Conservation (phyloP, 1,140 invertebrate genomes). For the Bombus balteatus region DNA sequence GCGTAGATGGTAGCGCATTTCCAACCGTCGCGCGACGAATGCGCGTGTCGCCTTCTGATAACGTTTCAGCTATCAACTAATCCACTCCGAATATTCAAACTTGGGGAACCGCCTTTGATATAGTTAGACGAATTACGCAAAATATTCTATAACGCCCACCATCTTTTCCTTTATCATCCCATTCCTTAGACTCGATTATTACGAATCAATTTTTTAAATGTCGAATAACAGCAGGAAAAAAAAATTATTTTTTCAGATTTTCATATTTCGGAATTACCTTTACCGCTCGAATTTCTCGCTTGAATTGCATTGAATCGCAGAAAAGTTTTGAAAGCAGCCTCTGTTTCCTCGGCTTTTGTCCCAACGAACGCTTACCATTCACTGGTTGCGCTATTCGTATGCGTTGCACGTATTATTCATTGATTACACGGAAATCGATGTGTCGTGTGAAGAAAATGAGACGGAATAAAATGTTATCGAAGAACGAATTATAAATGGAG, state of each 20-base stretch:
- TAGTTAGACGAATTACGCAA: neutral
- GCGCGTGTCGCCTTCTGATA: slow-evolving; percentile 31
- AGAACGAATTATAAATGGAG: slow-evolving; percentile 5
- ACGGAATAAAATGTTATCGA: neutral
- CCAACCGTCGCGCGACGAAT: neutral
- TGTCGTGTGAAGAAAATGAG: slow-evolving; percentile 9
- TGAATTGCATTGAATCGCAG: neutral
- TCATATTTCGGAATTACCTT: neutral
- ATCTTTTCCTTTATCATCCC: neutral
- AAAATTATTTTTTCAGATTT: neutral
- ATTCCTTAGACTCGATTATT: neutral
- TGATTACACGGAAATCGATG: slow-evolving; percentile 20
- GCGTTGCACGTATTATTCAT: neutral
- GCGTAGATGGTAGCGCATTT: neutral
- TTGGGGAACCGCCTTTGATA: neutral
- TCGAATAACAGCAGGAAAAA: no score
- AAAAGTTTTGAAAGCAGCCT: neutral
- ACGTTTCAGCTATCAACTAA: slow-evolving; percentile 36
- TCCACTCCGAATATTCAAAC: neutral
- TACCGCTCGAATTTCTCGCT: neutral
- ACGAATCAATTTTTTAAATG: neutral
- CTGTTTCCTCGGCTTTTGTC: neutral
- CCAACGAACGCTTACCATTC: no score
- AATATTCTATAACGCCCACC: neutral
- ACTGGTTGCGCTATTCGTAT: no score